Evolutionary conservation across 2,888 invertebrate genomes (phyloP).

Genomic region (Cremastinae sp.): DNA sequence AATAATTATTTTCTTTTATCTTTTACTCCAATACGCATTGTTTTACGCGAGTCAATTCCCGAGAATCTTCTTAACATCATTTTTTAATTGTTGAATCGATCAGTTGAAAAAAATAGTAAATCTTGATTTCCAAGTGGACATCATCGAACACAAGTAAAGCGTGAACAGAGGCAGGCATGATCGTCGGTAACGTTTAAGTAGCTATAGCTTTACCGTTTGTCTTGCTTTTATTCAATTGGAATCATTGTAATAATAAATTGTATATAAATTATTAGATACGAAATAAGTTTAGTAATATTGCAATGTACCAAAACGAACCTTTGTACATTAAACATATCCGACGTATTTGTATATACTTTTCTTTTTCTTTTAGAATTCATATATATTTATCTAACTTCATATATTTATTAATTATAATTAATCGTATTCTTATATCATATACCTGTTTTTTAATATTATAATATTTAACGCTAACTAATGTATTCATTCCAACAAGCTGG

Average conservation of each 20-base stretch:
- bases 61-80: too few species aligned
- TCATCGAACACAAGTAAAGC: constrained; percentile 9
- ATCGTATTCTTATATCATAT: constrained; percentile 53
- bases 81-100: constrained; percentile 41
- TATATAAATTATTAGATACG: constrained; percentile 60
- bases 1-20: constrained; percentile 9
- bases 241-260: constrained; percentile 52
- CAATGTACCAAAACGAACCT: constrained; percentile 74
- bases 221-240: constrained; percentile 62
- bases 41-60: constrained; percentile 58
- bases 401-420: constrained; percentile 42
- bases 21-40: constrained; percentile 16
- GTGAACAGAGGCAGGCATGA: constrained; percentile 61
- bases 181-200: constrained; percentile 69
- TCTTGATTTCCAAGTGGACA: too few species aligned
- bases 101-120: too few species aligned
- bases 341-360: constrained; percentile 52
- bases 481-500: constrained; percentile 65
- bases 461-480: constrained; percentile 59
- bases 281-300: constrained; percentile 52
- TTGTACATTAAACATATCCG: constrained; percentile 70
- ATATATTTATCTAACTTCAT: constrained; percentile 57
- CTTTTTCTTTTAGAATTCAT: constrained; percentile 35
- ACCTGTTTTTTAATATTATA: constrained; percentile 33
- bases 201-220: constrained; percentile 66